Conservation (phyloP, 2,113 vertebrate species). For the Dasyprocta punctata region DNA sequence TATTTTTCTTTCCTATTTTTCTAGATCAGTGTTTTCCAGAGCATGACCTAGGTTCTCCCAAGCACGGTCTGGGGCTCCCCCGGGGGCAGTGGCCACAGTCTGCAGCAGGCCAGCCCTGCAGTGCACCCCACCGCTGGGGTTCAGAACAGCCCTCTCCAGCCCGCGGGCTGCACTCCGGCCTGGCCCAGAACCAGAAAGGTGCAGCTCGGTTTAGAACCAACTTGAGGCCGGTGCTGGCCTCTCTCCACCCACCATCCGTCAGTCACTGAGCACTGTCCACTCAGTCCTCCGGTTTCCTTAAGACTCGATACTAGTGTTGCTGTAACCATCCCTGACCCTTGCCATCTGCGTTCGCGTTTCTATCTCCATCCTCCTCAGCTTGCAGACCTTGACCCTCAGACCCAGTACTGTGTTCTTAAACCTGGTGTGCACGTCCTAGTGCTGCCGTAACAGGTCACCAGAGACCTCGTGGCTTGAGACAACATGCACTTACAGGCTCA, state of each 20-base stretch:
- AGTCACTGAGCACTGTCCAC: no score
- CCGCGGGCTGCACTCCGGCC: no score
- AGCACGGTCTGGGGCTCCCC: background rate
- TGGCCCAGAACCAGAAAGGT: no score
- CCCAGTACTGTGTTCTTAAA: background rate
- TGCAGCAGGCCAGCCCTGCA: no score
- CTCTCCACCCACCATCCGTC: no score
- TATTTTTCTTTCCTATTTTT: slow-evolving; percentile 32
- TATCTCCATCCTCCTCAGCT: background rate
- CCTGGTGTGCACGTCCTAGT: background rate
- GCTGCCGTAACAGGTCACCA: background rate
- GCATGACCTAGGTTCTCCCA: background rate
- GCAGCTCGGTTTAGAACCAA: no score
- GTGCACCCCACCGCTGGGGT: no score
- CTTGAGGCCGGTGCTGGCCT: no score
- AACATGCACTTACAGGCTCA: background rate
- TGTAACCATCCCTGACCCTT: background rate
- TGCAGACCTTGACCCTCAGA: background rate
- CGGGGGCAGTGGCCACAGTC: no score
- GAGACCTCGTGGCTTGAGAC: background rate
- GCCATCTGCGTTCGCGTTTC: background rate
- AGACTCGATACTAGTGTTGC: background rate
- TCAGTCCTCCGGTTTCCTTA: no score
- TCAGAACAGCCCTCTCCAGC: no score
- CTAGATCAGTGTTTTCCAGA: background rate